Percentiles rank a stretch among this genome's conserved stretches.
Conservation (phyloP, 2,113 vertebrate species). For the Myocastor coypus region DNA sequence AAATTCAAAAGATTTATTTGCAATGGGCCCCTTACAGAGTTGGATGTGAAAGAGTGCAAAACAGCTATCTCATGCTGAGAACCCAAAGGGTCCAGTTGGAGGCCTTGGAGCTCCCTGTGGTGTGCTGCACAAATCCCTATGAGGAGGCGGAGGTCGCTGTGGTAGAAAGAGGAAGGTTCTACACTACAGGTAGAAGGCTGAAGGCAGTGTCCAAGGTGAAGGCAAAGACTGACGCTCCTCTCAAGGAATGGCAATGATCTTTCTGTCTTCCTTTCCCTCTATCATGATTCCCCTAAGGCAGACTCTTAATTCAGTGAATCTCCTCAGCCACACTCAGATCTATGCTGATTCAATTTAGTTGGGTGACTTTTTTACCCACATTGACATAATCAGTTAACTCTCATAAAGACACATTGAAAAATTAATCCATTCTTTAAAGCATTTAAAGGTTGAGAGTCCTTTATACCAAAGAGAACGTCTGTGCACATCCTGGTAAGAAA, state of each 20-base stretch:
- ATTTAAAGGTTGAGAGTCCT: background rate
- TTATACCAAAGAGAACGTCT: background rate
- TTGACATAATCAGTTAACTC: background rate
- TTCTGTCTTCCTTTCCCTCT: background rate
- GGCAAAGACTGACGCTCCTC: background rate
- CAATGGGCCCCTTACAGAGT: background rate
- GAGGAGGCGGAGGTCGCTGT: background rate
- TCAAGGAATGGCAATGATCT: no score
- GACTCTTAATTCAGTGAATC: background rate
- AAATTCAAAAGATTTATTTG: no score
- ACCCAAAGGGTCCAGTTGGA: background rate
- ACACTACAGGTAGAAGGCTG: background rate
- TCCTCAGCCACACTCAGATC: background rate
- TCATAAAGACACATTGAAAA: background rate
- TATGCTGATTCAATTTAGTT: background rate
- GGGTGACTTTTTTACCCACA: background rate
- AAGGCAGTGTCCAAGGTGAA: background rate
- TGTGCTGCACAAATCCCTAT: accelerated
- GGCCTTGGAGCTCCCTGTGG: background rate
- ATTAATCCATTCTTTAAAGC: background rate
- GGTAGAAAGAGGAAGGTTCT: background rate
- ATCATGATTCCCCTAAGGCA: background rate
- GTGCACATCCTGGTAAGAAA: slow-evolving; percentile 30
- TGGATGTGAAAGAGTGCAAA: background rate
- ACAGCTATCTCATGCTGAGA: no score